These are phyloP conservation scores for Pardalotus punctatus DNA, from an alignment of 2,113 vertebrate genomes.

Conservation along the genomic window DNA sequence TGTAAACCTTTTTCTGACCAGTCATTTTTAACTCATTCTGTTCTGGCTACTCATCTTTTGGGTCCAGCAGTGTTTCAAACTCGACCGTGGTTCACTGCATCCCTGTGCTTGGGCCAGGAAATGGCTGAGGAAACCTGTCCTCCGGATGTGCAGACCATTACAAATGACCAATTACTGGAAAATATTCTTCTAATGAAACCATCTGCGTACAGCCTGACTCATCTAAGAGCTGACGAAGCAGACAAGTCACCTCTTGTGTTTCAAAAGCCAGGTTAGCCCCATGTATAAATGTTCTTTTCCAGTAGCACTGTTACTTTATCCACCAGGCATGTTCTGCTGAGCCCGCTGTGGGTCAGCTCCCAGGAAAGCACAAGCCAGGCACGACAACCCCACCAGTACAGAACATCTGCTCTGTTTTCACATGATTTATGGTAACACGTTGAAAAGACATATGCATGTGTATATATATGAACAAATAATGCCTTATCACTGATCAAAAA, in stretches of 20 bases:
- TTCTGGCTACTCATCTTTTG: not conserved
- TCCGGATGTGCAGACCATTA: not conserved
- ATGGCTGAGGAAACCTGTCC: not conserved
- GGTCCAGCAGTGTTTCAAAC: not conserved
- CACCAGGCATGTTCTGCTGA: constrained; percentile 37
- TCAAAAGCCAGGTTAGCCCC: not conserved
- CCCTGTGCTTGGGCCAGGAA: not conserved
- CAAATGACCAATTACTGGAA: not conserved
- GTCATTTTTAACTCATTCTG: not conserved
- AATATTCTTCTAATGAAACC: not conserved
- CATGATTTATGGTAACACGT: constrained; percentile 1
- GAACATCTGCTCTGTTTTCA: constrained; percentile 63
- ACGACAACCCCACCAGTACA: not conserved
- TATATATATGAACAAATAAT: not conserved
- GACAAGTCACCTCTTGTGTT: constrained; percentile 23
- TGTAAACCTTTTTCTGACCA: not conserved
- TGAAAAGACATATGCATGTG: not conserved
- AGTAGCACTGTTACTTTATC: constrained; percentile 43
- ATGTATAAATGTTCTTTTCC: constrained; percentile 32
- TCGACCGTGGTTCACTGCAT: accelerated
- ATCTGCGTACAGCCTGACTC: constrained; percentile 45
- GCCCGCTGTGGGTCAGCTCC: not conserved
- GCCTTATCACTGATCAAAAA: not conserved
- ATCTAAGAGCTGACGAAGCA: constrained; percentile 26
- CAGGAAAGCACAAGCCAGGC: constrained; percentile 10